phyloP scores from a whole-genome alignment of 1,140 invertebrate genomes.

The Tetranychus urticae region DNA sequence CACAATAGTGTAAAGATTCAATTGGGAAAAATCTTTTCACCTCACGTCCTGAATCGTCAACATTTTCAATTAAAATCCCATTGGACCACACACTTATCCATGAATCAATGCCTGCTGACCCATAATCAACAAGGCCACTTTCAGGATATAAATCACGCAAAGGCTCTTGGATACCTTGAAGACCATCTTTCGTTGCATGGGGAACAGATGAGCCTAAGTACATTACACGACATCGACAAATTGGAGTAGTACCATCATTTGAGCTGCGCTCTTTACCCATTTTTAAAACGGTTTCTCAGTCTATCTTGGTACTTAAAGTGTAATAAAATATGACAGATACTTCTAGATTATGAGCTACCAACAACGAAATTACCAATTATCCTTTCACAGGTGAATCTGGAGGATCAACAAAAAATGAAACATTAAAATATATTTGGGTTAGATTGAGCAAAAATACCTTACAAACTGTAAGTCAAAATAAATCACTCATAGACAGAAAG shows the following conservation, averaged over 20 bases:
- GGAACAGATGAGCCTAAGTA: constrained; percentile 93
- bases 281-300: too few relatives aligned
- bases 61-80: constrained; percentile 81
- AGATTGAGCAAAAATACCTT: too few relatives aligned
- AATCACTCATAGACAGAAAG: too few relatives aligned
- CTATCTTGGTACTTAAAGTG: too few relatives aligned
- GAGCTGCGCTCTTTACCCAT: too few relatives aligned
- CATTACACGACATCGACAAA: constrained; percentile 84
- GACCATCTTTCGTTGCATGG: constrained; percentile 84
- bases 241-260: constrained; percentile 39
- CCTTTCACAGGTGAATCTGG: too few relatives aligned
- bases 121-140: constrained; percentile 31
- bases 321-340: too few relatives aligned
- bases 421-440: too few relatives aligned
- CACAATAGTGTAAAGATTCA: constrained; percentile 85
- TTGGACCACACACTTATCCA: constrained; percentile 95
- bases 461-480: too few relatives aligned
- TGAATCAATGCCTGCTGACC: constrained; percentile 54
- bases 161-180: constrained; percentile 92
- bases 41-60: constrained; percentile 79
- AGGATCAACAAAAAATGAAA: too few relatives aligned
- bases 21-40: constrained; percentile 93
- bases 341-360: too few relatives aligned
- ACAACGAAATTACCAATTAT: too few relatives aligned
- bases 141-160: constrained; percentile 84